Conservation (phyloP, 2,113 vertebrate species). For the Cyphomyrus discorhynchus region DNA sequence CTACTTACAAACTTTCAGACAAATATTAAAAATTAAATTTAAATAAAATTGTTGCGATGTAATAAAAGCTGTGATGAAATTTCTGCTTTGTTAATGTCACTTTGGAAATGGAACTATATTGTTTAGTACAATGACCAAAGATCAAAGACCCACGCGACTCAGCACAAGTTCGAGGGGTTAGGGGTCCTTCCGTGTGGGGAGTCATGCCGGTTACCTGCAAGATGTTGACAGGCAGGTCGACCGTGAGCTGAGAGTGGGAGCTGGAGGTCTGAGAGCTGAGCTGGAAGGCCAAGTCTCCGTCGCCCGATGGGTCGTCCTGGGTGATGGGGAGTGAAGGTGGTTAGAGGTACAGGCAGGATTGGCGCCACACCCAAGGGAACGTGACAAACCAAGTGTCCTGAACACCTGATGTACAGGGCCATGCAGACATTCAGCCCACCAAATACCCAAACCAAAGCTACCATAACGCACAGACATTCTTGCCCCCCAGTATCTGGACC, state of each 20-base stretch:
- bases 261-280: slow-evolving; percentile 76
- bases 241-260: slow-evolving; percentile 77
- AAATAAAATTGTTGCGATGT: neutral
- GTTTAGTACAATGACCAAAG: neutral
- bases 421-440: neutral
- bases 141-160: neutral
- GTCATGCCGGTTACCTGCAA: slow-evolving; percentile 69
- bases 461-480: neutral
- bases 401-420: neutral
- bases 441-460: neutral
- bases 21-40: neutral
- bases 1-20: too few species aligned
- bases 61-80: neutral
- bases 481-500: neutral
- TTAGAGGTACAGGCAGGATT: neutral
- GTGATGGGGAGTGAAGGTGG: neutral
- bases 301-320: slow-evolving; percentile 77
- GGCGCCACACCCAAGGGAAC: neutral
- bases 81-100: neutral
- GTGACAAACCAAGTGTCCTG: neutral
- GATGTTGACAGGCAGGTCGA: slow-evolving; percentile 83
- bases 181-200: neutral
- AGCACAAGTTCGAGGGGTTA: neutral
- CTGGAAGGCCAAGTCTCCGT: slow-evolving; percentile 77
- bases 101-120: neutral